Conservation (phyloP, 2,888 invertebrate species). For the Caradrina clavipalpis region DNA sequence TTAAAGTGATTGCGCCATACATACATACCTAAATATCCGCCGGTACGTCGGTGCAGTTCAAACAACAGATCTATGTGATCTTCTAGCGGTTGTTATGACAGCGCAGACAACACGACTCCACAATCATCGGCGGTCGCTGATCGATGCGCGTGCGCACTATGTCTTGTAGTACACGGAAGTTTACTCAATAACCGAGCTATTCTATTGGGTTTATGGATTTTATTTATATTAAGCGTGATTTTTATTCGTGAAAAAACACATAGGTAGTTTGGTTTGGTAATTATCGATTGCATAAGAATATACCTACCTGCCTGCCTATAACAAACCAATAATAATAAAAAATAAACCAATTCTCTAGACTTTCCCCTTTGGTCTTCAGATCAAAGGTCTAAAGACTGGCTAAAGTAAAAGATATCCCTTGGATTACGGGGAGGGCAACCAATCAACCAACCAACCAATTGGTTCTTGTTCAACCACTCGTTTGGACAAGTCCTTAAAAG, state of each 20-base stretch:
- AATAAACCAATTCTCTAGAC: too few relatives aligned
- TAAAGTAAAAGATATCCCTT: too few relatives aligned
- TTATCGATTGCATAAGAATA: too few relatives aligned
- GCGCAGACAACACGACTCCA: constrained; percentile 38
- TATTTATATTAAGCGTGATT: constrained; percentile 1
- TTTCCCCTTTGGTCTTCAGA: too few relatives aligned
- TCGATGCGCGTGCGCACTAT: constrained; percentile 42
- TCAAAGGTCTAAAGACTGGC: too few relatives aligned
- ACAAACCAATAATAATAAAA: too few relatives aligned
- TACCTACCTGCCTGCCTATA: too few relatives aligned
- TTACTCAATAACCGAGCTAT: constrained; percentile 20
- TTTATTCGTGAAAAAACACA: neutral
- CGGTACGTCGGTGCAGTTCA: neutral
- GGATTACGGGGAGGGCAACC: too few relatives aligned
- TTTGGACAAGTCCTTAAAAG: too few relatives aligned
- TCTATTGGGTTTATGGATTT: constrained; percentile 18
- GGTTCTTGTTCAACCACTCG: too few relatives aligned
- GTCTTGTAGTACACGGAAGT: constrained; percentile 42
- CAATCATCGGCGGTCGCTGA: constrained; percentile 34
- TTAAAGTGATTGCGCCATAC: neutral
- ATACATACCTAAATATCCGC: too few relatives aligned
- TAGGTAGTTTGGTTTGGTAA: neutral
- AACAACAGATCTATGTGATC: constrained; percentile 23
- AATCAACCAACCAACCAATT: too few relatives aligned
- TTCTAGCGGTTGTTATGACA: constrained; percentile 46